phyloP scores from a whole-genome alignment of 2,888 invertebrate genomes.

The Drosophila yooni region DNA sequence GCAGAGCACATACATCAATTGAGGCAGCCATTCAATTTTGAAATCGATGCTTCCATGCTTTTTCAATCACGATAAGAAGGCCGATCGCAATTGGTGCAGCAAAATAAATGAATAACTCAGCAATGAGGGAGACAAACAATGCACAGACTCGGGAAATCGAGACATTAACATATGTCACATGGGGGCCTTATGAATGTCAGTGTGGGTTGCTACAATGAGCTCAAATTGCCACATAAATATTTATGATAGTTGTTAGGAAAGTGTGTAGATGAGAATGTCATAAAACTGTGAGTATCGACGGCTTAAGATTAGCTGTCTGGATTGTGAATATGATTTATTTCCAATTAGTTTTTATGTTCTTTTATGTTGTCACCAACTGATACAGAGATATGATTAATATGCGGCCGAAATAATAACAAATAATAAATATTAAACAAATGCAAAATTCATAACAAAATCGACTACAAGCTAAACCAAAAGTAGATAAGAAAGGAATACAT shows the following conservation, averaged over 20 bases:
- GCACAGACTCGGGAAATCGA: slow-evolving; percentile 20
- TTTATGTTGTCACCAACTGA: not conserved
- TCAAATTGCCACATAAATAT: slow-evolving; percentile 68
- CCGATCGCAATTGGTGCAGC: slow-evolving; percentile 30
- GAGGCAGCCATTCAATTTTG: slow-evolving; percentile 28
- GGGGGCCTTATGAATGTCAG: slow-evolving; percentile 7
- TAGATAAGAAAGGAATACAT: not conserved
- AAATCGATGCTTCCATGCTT: slow-evolving; percentile 39
- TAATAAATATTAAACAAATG: not conserved
- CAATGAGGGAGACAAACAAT: slow-evolving; percentile 7
- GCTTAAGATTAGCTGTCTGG: slow-evolving; percentile 32
- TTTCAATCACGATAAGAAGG: slow-evolving; percentile 45
- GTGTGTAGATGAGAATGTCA: not conserved
- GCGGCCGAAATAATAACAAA: not conserved
- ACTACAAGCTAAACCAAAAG: not conserved
- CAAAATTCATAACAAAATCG: not conserved
- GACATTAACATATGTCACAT: slow-evolving; percentile 40
- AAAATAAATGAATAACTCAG: slow-evolving; percentile 14
- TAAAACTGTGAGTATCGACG: slow-evolving; percentile 24
- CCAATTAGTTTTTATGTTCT: slow-evolving; percentile 50
- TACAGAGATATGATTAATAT: not conserved
- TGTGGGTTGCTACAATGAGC: slow-evolving; percentile 44
- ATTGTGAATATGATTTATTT: slow-evolving; percentile 40
- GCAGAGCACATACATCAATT: slow-evolving; percentile 21
- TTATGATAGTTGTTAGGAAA: slow-evolving; percentile 42